Percentiles rank a stretch among this genome's conserved stretches.
These are phyloP conservation scores for Megalonaias nervosa DNA, from an alignment of 1,140 invertebrate species.

Conservation along the genomic window DNA sequence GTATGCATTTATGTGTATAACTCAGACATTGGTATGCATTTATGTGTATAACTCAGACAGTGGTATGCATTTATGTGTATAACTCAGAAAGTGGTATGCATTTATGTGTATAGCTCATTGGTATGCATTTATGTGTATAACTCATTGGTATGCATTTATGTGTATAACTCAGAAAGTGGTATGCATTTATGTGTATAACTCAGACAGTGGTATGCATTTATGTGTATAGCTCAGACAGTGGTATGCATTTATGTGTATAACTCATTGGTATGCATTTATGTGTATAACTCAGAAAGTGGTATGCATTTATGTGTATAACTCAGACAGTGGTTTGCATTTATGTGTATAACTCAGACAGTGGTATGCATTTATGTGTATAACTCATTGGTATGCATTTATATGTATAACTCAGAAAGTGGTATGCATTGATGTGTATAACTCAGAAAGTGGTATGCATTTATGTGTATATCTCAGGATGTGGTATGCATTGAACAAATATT, in stretches of 20 bases:
- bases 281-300: background rate
- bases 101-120: too few species aligned
- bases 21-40: too few species aligned
- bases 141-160: background rate
- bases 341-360: conserved; percentile 45
- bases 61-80: too few species aligned
- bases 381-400: background rate
- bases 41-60: background rate
- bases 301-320: background rate
- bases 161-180: background rate
- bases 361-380: conserved; percentile 22
- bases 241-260: conserved; percentile 22
- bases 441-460: background rate
- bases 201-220: background rate
- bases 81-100: too few species aligned
- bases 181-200: background rate
- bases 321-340: background rate
- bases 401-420: background rate
- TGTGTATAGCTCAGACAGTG: conserved; percentile 44
- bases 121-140: too few species aligned
- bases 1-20: background rate
- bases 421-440: background rate
- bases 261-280: background rate
- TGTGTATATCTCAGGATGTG: background rate
- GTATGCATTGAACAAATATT: background rate